Base-by-base conservation (phyloP, 2,797 vertebrate genomes). In the Halcyon leucocephala region DNA sequence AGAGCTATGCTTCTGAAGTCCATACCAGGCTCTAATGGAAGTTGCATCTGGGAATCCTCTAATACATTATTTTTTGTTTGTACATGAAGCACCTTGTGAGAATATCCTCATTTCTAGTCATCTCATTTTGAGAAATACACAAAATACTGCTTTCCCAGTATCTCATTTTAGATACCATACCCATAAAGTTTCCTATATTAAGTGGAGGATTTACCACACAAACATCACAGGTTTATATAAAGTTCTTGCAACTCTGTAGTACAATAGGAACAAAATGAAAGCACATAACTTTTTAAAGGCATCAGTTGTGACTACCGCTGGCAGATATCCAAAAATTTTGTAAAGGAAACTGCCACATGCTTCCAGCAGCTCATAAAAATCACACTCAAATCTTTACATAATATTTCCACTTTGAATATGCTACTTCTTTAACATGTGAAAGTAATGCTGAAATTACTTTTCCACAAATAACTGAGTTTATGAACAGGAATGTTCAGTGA, bases 251-350 rank as follows among this genome's bases (percentile, higher is more conserved):
- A 57, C 37, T 82, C 37, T 61, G 1, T 21, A 79, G 48, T 82
- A 80, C 67, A 90, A 62, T 44, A 78, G 41, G 14, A 85, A 87
- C 10, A 83, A 93, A 91, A 92, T 80, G 57, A 95, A 82, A 92
- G 65, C 80, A 64, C 8, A 1, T 83, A 76, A 76, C 25, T 89
- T 95, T 94, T 69, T 92, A 61, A 91, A 91, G 64, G 10, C 52
- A 54, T 82, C 29, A 54, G 7, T 77, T 93, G 65, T 54, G 78
- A 89, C 37, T 87, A 28, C 52, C 21, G 4, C 37, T 91, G 76
- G 89, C 82, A 92, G 52, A 54, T 90, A 74, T 22, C n/a, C 71
- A 74, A 88, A 77, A 65, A 33, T 73, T 62, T 57, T 82, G 17
- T 81, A 65, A 67, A 87, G 86, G 25, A 49, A 77, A 61, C 12